A percentile compares a stretch with the other conserved stretches of the same genome.
phyloP scores from a whole-genome alignment of 2,888 invertebrate genomes.

The Hypolimnas misippus region DNA sequence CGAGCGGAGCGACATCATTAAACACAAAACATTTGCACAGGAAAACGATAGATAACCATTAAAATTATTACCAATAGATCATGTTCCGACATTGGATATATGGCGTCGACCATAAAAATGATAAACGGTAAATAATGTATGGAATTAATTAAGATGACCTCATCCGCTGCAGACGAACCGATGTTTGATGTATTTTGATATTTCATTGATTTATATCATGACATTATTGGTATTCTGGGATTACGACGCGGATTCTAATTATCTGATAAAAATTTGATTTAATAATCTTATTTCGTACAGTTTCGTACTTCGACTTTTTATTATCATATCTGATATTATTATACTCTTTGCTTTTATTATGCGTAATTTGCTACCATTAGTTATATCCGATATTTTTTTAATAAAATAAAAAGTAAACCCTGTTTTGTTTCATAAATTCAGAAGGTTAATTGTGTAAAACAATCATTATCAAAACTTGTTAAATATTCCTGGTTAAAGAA shows the following conservation, averaged over 20 bases:
- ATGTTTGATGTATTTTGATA: conserved; percentile 27
- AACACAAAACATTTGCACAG: conserved; percentile 28
- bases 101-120: conserved; percentile 46
- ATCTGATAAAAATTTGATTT: neutral
- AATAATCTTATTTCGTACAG: neutral
- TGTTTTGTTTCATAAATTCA: too few relatives aligned
- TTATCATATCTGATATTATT: too few relatives aligned
- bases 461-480: too few relatives aligned
- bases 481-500: too few relatives aligned
- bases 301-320: neutral
- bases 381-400: too few relatives aligned
- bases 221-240: conserved; percentile 3
- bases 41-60: conserved; percentile 28
- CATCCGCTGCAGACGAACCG: conserved; percentile 39
- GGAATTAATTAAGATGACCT: conserved; percentile 46
- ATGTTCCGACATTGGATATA: conserved; percentile 41
- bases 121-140: conserved; percentile 44
- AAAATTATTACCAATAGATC: conserved; percentile 45
- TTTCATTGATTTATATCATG: conserved; percentile 2
- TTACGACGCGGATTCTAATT: neutral
- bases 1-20: conserved; percentile 15
- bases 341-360: too few relatives aligned
- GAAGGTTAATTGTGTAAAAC: too few relatives aligned
- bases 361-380: too few relatives aligned
- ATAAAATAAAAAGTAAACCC: too few relatives aligned